Evolutionary conservation across 2,797 vertebrate species (phyloP).

Genomic region (Lepilemur ruficaudatus): DNA sequence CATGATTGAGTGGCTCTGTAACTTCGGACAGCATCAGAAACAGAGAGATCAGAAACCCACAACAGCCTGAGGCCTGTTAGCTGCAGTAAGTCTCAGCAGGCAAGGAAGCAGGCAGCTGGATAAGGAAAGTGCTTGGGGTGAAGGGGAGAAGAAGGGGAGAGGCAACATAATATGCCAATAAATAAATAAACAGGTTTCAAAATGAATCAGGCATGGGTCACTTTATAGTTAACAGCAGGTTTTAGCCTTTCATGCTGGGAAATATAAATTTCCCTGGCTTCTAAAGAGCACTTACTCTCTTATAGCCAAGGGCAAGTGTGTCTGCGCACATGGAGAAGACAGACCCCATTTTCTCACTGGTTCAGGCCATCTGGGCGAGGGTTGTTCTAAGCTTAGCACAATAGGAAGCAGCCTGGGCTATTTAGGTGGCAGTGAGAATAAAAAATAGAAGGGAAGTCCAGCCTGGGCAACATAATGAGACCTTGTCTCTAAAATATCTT

Average conservation of each 20-base stretch:
- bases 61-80: rapidly evolving
- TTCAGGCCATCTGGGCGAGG: not conserved
- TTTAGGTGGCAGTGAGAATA: not conserved
- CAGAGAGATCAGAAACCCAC: not conserved
- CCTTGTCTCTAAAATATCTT: not conserved
- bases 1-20: not conserved
- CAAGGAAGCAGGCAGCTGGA: not conserved
- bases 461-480: not conserved
- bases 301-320: not conserved
- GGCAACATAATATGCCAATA: not conserved
- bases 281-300: not conserved
- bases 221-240: not conserved
- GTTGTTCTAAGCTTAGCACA: not conserved
- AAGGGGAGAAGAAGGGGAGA: not conserved
- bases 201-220: not conserved
- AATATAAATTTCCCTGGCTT: not conserved
- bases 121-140: not conserved
- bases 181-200: not conserved
- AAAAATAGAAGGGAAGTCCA: not conserved
- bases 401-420: not conserved
- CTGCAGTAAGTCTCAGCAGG: not conserved
- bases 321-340: not conserved
- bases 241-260: not conserved
- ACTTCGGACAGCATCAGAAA: not conserved
- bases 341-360: not conserved